A percentile compares a stretch with the other conserved stretches of the same genome.
phyloP scores from a whole-genome alignment of 1,140 invertebrate genomes.

The Zaprionus inermis region DNA sequence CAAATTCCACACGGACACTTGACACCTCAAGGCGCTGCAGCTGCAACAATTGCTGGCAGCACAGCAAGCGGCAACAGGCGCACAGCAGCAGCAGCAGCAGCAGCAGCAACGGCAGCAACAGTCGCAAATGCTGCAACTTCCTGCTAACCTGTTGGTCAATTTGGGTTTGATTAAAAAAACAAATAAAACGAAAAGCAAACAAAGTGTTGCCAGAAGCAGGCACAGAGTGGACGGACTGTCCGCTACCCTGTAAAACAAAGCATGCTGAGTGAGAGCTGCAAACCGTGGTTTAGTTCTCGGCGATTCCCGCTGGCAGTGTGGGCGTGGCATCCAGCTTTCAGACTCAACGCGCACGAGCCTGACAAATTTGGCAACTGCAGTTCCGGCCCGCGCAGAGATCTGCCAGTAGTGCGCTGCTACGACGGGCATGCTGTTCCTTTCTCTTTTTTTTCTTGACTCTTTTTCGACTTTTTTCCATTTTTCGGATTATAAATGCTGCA shows the following conservation, averaged over 20 bases:
- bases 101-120: constrained; percentile 11
- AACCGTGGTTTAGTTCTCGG: no score
- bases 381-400: neutral
- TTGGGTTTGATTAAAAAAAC: constrained; percentile 37
- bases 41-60: constrained; percentile 24
- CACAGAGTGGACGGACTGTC: no score
- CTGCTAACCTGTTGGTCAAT: constrained; percentile 17
- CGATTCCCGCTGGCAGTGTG: no score
- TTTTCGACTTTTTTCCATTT: no score
- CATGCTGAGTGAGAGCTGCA: no score
- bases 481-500: constrained; percentile 68
- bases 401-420: neutral
- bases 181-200: constrained; percentile 7
- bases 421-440: no score
- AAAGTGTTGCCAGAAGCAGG: neutral
- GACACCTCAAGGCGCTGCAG: constrained; percentile 45
- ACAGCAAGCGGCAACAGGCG: neutral
- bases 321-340: no score
- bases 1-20: constrained; percentile 45
- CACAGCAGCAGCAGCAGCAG: constrained; percentile 20
- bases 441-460: neutral
- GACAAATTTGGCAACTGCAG: neutral
- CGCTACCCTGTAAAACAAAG: neutral
- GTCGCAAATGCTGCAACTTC: neutral
- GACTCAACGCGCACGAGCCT: no score